Evolutionary conservation across 2,888 invertebrate genomes (phyloP), one percentile per base, ranked within the genome.

Genomic region (Crioceris asparagi): DNA sequence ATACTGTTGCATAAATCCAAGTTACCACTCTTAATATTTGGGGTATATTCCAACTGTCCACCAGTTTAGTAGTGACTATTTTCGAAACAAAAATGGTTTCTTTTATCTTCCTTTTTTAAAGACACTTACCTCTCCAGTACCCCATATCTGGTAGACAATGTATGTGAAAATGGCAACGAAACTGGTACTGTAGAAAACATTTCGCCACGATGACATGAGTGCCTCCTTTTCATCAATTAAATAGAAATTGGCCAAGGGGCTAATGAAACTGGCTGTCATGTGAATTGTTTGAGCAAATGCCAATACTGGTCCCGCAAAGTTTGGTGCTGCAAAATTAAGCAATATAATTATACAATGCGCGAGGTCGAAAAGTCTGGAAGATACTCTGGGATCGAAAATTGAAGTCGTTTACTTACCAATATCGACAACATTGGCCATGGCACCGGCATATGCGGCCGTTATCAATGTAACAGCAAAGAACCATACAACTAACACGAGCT

Each of bases 221-320:
- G 60, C 59, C 54, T 66, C 78, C 54, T 71, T 70, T 45, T 73
- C 65, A 47, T 71, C 64, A 15, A 77, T 68, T 38, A 80, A 60
- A 43, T 72, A 62, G 44, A 79, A 79, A 45, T 75, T 74, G 12
- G 71, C 73, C 36, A 79, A 57, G 1, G 80, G 80, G 33, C 79
- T 79, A 23, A 80, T 53, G 54, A 80, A 81, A 51, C 79, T 79
- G 17, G 80, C 80, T 8, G 76, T 72, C 80, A 81, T 81, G 59
- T 80, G 80, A 50, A 81, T 79, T n/a, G 80, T 80, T 64, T 81
- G 80, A 47, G 79, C 78, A 58, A 80, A 81, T 10, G 80, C 79
- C 46, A 81, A 60, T 30, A 80, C 77, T 19, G 79, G 79, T 35
- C 76, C 83, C 35, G 83, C 82, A 51, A 79, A 75, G 63, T 83